Evolutionary conservation across 2,113 vertebrate genomes (phyloP).

Genomic region (Erythrolamprus reginae): DNA sequence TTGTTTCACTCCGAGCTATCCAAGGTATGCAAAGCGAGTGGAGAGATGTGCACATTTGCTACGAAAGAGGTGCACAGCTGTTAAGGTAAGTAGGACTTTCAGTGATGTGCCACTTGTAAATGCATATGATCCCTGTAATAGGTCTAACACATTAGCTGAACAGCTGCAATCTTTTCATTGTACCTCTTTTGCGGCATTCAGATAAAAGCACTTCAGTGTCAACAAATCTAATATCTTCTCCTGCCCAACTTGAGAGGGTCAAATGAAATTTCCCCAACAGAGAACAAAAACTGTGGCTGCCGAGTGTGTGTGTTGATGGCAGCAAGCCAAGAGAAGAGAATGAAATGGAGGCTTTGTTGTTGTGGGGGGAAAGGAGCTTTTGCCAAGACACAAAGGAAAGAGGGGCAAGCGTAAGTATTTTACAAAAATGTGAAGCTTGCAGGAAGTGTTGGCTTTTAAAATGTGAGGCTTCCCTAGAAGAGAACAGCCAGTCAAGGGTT

Average conservation of each 20-base stretch:
- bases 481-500: background rate
- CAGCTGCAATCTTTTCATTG: constrained; percentile 55
- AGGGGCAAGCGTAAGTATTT: background rate
- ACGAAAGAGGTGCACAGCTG: constrained; percentile 29
- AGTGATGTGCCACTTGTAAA: constrained; percentile 57
- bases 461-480: background rate
- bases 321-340: background rate
- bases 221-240: constrained; percentile 56
- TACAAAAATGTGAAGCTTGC: background rate
- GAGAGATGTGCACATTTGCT: constrained; percentile 51
- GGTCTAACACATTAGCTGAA: constrained; percentile 22
- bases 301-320: constrained; percentile 32
- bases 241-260: constrained; percentile 56
- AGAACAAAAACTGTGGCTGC: constrained; percentile 36
- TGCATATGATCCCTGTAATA: constrained; percentile 47
- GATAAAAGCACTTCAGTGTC: constrained; percentile 51
- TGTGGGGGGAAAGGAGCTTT: background rate
- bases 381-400: rapidly evolving
- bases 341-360: constrained; percentile 1
- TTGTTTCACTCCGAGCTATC: constrained; percentile 51
- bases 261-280: constrained; percentile 56
- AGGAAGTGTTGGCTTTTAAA: background rate
- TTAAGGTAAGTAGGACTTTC: constrained; percentile 44
- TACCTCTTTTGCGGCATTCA: constrained; percentile 40
- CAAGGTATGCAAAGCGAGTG: constrained; percentile 46